phyloP scores from a whole-genome alignment of 2,888 invertebrate genomes.

The Steinernema hermaphroditum region DNA sequence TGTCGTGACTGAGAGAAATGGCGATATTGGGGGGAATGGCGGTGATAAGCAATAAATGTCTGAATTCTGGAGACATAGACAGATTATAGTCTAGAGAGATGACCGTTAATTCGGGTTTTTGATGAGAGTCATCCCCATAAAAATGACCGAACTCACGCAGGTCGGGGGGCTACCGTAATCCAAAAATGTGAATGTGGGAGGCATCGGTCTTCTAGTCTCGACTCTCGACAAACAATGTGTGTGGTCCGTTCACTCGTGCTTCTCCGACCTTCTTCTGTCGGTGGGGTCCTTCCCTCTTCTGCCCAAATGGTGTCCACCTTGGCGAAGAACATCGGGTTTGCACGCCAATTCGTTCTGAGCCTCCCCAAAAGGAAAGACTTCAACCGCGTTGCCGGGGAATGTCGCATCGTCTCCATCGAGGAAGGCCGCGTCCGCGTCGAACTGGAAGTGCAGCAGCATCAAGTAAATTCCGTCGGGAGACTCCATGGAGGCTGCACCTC shows the following conservation, averaged over 20 bases:
- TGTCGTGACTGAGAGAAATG: neutral
- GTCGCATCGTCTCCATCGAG: constrained; percentile 33
- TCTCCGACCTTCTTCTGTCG: neutral
- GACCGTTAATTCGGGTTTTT: too few species aligned
- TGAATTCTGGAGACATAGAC: too few species aligned
- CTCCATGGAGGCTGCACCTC: constrained; percentile 62
- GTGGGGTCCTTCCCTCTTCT: neutral
- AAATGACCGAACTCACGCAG: too few species aligned
- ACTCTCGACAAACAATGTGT: too few species aligned
- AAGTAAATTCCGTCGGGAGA: constrained; percentile 37
- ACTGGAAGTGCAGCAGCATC: constrained; percentile 45
- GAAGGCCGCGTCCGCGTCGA: constrained; percentile 57
- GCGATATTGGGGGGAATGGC: neutral
- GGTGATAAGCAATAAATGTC: constrained; percentile 9
- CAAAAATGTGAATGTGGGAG: too few species aligned
- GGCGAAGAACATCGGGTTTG: constrained; percentile 11
- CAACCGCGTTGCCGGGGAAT: constrained; percentile 20
- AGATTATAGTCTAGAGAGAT: too few species aligned
- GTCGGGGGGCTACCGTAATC: too few species aligned
- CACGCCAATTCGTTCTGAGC: neutral
- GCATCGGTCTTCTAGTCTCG: too few species aligned
- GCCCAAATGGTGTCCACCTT: neutral
- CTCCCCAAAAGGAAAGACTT: constrained; percentile 18
- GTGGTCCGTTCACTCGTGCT: neutral
- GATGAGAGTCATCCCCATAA: too few species aligned